Evolutionary conservation across 2,888 invertebrate species (phyloP), one percentile per base, ranked within the genome.

Genomic region (Eulithis prunata): DNA sequence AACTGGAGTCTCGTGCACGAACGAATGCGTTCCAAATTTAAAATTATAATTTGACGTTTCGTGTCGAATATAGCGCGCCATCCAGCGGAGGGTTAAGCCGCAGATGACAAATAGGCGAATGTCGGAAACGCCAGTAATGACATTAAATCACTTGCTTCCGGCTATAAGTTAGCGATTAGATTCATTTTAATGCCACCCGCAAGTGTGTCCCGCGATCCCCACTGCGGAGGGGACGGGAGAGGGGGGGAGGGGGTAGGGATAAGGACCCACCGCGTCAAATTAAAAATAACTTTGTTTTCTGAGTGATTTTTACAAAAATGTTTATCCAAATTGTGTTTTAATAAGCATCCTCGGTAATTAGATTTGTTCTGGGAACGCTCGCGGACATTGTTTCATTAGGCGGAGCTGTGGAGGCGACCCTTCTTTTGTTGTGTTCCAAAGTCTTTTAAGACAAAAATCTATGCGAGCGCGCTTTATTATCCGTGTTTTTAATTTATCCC

Each of bases 91-190:
- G 60, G 64, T 62, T 28, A 21, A 56, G 62, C 63, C 53, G 47
- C 60, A 53, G 69, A 75, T 77, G 81, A 78, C 76, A 78, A 76
- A 79, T 72, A 66, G 74, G 68, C 66, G 71, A 58, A 61, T 64
- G 78, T 74, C 79, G 77, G 78, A 73, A 76, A 66, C 70, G 75
- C 64, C 70, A 68, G 73, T 70, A 68, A 78, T 74, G 73, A 72
- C 78, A 76, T 72, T 81, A 78, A 79, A 79, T 81, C 81, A 79
- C 74, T 70, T 73, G 75, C 70, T 75, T 81, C 81, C 83, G 78
- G 79, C 72, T 67, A 76, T 82, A 79, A 78, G 74, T 82, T 76
- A 80, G 64, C 78, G 78, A 82, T 81, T 76, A 78, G 75, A 70
- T 62, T 60, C 60, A 64, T 69, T 68, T 59, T 67, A 68, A 66